Conservation (phyloP, 2,797 vertebrate species). For the Podarcis lilfordi region DNA sequence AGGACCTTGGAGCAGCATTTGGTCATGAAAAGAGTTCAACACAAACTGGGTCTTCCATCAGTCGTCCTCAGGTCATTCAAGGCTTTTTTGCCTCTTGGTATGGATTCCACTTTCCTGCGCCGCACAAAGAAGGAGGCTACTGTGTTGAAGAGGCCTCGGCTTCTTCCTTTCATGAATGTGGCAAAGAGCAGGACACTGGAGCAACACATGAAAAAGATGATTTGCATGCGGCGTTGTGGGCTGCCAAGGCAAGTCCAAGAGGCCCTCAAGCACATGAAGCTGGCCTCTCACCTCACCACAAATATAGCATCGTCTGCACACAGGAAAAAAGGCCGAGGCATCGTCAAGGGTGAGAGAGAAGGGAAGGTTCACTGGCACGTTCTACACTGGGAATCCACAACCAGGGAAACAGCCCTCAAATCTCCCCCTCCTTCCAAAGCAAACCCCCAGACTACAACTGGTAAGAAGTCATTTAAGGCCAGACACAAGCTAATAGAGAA, state of each 20-base stretch:
- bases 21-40: not conserved
- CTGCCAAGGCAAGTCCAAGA: not conserved
- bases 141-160: not conserved
- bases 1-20: not conserved
- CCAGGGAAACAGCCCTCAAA: not conserved
- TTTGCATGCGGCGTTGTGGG: not conserved
- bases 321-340: not conserved
- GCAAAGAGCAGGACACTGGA: not conserved
- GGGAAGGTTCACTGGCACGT: not conserved
- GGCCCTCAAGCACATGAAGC: not conserved
- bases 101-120: not conserved
- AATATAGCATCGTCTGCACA: fast-evolving
- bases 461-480: not conserved
- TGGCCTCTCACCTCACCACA: not conserved
- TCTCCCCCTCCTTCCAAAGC: not conserved
- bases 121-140: not conserved
- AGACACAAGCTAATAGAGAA: not conserved
- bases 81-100: not conserved
- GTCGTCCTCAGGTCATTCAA: not conserved
- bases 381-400: no score
- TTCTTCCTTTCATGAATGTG: not conserved
- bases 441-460: not conserved
- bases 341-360: fast-evolving
- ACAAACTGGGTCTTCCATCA: not conserved
- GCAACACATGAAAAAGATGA: not conserved